phyloP scores from a whole-genome alignment of 2,888 invertebrate species.

The Melanargia galathea region DNA sequence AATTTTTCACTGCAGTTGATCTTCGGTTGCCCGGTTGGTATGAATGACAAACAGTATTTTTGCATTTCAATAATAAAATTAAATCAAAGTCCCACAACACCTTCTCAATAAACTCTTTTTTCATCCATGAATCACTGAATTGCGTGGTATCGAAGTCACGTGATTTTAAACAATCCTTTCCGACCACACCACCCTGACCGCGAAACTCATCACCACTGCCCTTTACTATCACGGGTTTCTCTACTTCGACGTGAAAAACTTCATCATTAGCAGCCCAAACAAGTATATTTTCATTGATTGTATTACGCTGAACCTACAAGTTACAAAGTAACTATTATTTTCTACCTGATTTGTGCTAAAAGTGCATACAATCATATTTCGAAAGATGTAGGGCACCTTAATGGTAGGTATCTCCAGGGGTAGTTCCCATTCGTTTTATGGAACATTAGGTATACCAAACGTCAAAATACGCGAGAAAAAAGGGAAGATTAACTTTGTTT shows the following conservation, averaged over 20 bases:
- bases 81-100: too few species aligned
- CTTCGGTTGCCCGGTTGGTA: too few species aligned
- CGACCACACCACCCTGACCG: conserved; percentile 54
- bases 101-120: conserved; percentile 67
- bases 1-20: too few species aligned
- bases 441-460: background rate
- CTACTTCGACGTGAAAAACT: conserved; percentile 63
- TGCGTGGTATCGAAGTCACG: conserved; percentile 59
- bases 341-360: too few species aligned
- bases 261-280: conserved; percentile 69
- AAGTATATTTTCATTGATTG: conserved; percentile 56
- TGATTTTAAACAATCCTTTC: conserved; percentile 48
- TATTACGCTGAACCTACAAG: conserved; percentile 56
- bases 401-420: too few species aligned
- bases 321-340: conserved; percentile 5
- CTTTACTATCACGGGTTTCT: conserved; percentile 55
- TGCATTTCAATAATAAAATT: too few species aligned
- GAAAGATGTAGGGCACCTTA: too few species aligned
- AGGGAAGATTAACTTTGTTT: background rate
- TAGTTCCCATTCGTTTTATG: too few species aligned
- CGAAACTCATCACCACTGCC: conserved; percentile 46
- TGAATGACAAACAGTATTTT: too few species aligned
- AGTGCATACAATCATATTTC: too few species aligned
- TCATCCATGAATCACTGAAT: conserved; percentile 67
- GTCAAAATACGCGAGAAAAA: background rate